phyloP scores from a whole-genome alignment of 2,113 vertebrate species.

The Strigops habroptila region DNA sequence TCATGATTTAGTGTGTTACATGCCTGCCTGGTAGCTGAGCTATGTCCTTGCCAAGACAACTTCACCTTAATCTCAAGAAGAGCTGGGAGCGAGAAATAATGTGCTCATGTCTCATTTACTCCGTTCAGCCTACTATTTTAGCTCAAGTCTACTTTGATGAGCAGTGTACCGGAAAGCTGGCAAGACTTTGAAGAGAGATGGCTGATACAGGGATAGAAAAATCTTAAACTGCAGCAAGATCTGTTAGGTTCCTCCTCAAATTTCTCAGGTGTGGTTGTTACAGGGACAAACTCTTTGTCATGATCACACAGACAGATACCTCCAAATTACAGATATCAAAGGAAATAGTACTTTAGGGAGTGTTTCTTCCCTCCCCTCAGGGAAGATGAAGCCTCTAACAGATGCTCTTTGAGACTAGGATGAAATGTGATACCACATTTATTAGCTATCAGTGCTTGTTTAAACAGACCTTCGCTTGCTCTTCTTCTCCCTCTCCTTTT shows the following conservation, averaged over 20 bases:
- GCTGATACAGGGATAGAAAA: not conserved
- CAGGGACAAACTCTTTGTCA: not conserved
- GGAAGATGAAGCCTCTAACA: not conserved
- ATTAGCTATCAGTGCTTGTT: not conserved
- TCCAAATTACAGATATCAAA: not conserved
- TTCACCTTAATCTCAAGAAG: not conserved
- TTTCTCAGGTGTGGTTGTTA: not conserved
- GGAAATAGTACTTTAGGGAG: not conserved
- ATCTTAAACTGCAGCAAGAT: not conserved
- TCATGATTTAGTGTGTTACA: not conserved
- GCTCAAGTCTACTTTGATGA: not conserved
- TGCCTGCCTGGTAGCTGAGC: not conserved
- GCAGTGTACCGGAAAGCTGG: not conserved
- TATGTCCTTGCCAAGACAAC: not conserved
- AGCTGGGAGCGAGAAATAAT: not conserved
- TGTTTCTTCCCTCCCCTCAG: not conserved
- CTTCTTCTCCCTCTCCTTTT: not conserved
- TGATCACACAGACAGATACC: not conserved
- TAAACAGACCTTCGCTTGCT: not conserved
- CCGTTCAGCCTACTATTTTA: not conserved
- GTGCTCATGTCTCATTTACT: not conserved
- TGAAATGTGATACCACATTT: not conserved
- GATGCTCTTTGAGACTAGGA: not conserved
- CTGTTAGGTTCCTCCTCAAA: not conserved
- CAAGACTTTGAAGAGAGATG: not conserved